Conservation (phyloP, 2,113 vertebrate genomes). For the Myotis davidii region DNA sequence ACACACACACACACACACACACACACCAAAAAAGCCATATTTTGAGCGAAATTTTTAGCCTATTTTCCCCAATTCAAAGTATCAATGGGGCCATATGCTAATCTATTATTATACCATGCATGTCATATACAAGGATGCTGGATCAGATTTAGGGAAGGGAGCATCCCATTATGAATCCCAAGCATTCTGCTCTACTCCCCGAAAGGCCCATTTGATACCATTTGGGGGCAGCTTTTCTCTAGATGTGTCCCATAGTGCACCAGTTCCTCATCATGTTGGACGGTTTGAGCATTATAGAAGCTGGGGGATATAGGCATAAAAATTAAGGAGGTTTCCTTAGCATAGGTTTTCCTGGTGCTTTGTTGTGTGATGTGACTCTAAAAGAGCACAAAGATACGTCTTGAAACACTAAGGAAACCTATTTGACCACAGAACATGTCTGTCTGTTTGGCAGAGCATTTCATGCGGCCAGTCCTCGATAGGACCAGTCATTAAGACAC, state of each 20-base stretch:
- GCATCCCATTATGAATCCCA: neutral
- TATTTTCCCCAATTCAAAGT: constrained; percentile 64
- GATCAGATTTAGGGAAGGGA: neutral
- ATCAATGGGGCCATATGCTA: constrained; percentile 55
- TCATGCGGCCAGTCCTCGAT: neutral
- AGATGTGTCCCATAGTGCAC: neutral
- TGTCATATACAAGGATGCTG: constrained; percentile 36
- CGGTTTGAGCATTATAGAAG: neutral
- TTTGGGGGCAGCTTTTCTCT: constrained; percentile 26
- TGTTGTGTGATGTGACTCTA: neutral
- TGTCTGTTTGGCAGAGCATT: neutral
- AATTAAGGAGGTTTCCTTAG: neutral
- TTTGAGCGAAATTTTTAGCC: constrained; percentile 54
- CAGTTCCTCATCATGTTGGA: neutral
- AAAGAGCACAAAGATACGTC: neutral
- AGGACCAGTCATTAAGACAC: neutral
- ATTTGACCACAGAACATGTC: neutral
- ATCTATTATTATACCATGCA: constrained; percentile 20
- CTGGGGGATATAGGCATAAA: neutral
- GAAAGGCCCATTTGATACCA: constrained; percentile 8
- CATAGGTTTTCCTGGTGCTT: neutral
- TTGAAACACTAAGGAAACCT: neutral
- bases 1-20: too few relatives aligned
- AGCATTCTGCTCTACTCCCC: constrained; percentile 7
- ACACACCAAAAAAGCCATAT: neutral